Percentiles rank a stretch among this genome's conserved stretches.
Evolutionary conservation across 2,797 vertebrate species (phyloP).

Genomic region (Uromys caudimaculatus): DNA sequence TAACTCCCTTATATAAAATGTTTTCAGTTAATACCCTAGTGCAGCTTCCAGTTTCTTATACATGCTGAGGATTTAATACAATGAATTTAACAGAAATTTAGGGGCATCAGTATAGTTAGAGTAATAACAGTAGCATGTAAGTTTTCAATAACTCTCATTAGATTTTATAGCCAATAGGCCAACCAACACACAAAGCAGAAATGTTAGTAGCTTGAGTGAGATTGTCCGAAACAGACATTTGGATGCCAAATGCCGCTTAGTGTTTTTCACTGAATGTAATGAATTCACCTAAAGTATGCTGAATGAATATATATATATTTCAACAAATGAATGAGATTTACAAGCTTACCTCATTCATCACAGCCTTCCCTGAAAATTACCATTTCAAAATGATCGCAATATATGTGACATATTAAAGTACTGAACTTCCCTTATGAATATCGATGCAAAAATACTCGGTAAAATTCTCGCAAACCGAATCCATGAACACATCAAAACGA

Average conservation of each 20-base stretch:
- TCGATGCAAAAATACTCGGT: no score
- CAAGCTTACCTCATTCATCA: slow-evolving; percentile 86
- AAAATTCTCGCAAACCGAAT: no score
- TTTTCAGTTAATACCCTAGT: neutral
- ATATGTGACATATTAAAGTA: slow-evolving; percentile 84
- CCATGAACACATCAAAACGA: no score
- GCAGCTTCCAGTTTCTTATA: neutral
- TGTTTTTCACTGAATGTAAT: slow-evolving; percentile 89
- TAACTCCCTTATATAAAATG: neutral
- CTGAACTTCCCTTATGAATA: no score
- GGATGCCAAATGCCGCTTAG: slow-evolving; percentile 87
- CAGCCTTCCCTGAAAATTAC: slow-evolving; percentile 88
- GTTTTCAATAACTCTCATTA: slow-evolving; percentile 79
- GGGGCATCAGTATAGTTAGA: neutral
- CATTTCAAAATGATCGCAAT: slow-evolving; percentile 82
- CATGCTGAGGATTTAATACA: slow-evolving; percentile 41
- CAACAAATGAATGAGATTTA: slow-evolving; percentile 86
- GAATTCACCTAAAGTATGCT: slow-evolving; percentile 87
- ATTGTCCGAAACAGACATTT: slow-evolving; percentile 80
- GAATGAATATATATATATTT: no score
- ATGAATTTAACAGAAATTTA: slow-evolving; percentile 55
- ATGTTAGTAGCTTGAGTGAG: slow-evolving; percentile 74
- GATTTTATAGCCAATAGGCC: slow-evolving; percentile 77
- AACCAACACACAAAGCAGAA: slow-evolving; percentile 77
- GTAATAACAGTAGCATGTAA: neutral